Base-by-base conservation (phyloP, 2,113 vertebrate genomes). In the Poeciliopsis turrubarensis region DNA sequence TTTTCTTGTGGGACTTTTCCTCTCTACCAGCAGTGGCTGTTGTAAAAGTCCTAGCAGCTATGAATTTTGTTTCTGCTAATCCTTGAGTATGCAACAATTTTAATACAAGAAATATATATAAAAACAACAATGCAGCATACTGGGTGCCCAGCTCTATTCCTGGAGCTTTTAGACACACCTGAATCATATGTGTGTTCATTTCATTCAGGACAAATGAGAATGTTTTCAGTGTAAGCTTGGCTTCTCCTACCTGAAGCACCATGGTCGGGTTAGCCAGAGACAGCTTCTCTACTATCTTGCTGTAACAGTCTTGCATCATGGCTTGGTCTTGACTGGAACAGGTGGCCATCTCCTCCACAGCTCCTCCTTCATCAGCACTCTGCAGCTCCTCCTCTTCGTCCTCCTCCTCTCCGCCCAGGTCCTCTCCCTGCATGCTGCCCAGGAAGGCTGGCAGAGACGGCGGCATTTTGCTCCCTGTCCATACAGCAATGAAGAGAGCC, bases 241-340 rank as follows among this genome's bases (percentile, higher is more conserved):
- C 10, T 37, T 57, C 22, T 57, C 1, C 32, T 95, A 99, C 98
- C 97, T 99, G 98, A 37, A 97, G 93, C 62, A 99, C 98, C 98
- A 99, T 99, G 19, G 97, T 98, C 5, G 98, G 97, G 85, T 97
- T 99, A 74, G 97, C 97, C 71, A 95, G 87, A 4, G 97, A 99
- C 29, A 99, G 92, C 60, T 97, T 99, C 80, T 99, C 98, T 37
- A 99, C 98, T 1, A 99, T 99, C 93, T 99, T 99, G 95, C 96
- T 98, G 91, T 99, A 99, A 89, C 97, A 99, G 84, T 99, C 98
- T 85, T 99, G 98, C 98, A 99, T 99, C 97, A 99, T 98, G 63
- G 97, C 98, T 89, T 99, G 98, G 89, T 99, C 97, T 85, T 98
- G 96, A 85, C 96, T 98, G 70, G 97, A 95, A 63, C 95, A 96